Percentiles rank a stretch among this genome's conserved stretches.
phyloP scores from a whole-genome alignment of 2,113 vertebrate genomes.

The Lampris megalopsis region DNA sequence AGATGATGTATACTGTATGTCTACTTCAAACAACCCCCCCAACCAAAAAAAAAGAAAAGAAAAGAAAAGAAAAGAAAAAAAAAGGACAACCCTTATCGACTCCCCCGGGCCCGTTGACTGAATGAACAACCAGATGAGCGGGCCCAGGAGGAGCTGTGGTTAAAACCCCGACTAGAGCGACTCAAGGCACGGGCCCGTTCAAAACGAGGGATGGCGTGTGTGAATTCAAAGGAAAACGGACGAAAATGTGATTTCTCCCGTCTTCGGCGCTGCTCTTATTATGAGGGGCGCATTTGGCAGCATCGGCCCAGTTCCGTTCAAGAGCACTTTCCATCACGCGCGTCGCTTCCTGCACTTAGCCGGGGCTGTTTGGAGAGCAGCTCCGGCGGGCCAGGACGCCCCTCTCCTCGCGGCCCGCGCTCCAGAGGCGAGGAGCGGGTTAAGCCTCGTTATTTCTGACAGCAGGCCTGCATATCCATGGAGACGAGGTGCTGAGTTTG shows the following conservation, averaged over 20 bases:
- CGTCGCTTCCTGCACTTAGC: constrained; percentile 18
- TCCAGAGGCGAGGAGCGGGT: constrained; percentile 54
- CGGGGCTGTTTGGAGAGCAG: constrained; percentile 41
- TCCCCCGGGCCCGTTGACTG: no score
- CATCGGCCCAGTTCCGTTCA: neutral
- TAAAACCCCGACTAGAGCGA: no score
- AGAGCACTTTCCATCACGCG: constrained; percentile 4
- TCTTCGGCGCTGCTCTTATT: neutral
- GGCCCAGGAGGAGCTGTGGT: no score
- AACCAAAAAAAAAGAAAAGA: no score
- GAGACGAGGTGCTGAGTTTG: constrained; percentile 70
- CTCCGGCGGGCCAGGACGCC: constrained; percentile 6
- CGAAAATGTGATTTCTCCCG: no score
- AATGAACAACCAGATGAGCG: no score
- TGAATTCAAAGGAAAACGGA: no score
- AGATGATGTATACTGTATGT: neutral
- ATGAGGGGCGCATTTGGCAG: constrained; percentile 4
- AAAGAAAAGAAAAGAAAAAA: no score
- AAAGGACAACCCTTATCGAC: no score
- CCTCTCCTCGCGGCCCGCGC: constrained; percentile 31
- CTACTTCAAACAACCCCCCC: neutral
- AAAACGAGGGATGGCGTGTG: no score
- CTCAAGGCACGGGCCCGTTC: no score
- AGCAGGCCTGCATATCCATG: constrained; percentile 78
- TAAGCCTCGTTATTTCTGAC: constrained; percentile 73